A percentile compares a stretch with the other conserved stretches of the same genome.
Conservation (phyloP, 2,888 invertebrate genomes). For the Agrochola circellaris region DNA sequence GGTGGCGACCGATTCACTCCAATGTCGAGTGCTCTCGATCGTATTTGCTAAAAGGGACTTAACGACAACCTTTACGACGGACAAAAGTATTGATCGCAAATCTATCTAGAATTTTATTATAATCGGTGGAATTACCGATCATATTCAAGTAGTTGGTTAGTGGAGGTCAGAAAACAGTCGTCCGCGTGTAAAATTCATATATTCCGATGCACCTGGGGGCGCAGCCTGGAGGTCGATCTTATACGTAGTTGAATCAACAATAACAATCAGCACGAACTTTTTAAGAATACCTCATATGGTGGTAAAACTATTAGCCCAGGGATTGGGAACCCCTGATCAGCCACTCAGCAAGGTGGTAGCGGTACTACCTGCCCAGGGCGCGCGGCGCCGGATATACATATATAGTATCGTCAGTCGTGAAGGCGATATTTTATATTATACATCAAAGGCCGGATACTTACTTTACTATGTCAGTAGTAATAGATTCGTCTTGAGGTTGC, state of each 20-base stretch:
- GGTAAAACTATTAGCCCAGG: not conserved
- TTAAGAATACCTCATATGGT: not conserved
- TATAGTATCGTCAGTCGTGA: not conserved
- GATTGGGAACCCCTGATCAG: too few species aligned
- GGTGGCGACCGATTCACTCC: too few species aligned
- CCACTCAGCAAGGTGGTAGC: too few species aligned
- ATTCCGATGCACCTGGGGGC: not conserved
- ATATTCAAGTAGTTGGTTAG: not conserved
- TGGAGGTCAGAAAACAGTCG: conserved; percentile 5
- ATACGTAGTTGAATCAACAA: not conserved
- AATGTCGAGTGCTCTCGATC: not conserved
- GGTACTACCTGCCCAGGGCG: not conserved
- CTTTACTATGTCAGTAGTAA: not conserved
- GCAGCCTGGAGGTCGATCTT: not conserved
- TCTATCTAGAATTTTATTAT: conserved; percentile 1
- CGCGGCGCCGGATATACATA: not conserved
- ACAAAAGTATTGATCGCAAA: not conserved
- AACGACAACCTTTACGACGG: not conserved
- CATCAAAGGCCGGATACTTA: too few species aligned
- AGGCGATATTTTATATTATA: not conserved
- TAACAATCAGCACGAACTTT: too few species aligned
- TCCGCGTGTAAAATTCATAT: conserved; percentile 5
- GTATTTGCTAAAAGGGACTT: not conserved
- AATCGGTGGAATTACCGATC: not conserved
- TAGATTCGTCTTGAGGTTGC: conserved; percentile 18